Evolutionary conservation across 35 echinoderm and acorn worm genomes (phyloP).

Genomic region (Ptychodera flava): DNA sequence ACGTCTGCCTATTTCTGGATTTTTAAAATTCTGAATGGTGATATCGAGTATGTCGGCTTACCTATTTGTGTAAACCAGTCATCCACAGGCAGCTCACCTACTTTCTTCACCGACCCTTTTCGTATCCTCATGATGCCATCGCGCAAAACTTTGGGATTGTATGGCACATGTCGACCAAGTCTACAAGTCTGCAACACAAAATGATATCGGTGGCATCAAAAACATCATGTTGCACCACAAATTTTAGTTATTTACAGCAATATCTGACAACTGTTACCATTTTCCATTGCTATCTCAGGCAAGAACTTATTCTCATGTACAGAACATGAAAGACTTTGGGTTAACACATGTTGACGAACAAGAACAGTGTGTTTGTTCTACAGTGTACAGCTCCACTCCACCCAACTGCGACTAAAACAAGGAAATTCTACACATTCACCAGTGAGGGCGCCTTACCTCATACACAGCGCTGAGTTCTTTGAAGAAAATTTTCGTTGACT

Average conservation of each 20-base stretch:
- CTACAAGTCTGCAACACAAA: constrained; percentile 61
- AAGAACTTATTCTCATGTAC: too few relatives aligned
- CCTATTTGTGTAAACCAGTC: constrained; percentile 53
- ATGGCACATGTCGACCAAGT: constrained; percentile 82
- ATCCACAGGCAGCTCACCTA: constrained; percentile 62
- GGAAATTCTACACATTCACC: not conserved
- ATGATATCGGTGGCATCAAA: not conserved
- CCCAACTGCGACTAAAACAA: too few relatives aligned
- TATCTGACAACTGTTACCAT: too few relatives aligned
- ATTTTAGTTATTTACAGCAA: too few relatives aligned
- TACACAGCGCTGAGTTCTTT: constrained; percentile 94
- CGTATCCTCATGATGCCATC: constrained; percentile 89
- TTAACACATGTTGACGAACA: too few relatives aligned
- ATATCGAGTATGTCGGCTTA: not conserved
- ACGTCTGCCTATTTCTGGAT: too few relatives aligned
- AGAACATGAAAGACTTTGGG: too few relatives aligned
- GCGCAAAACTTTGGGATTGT: constrained; percentile 56
- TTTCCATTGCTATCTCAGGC: too few relatives aligned
- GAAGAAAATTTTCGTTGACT: constrained; percentile 80
- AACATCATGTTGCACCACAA: too few relatives aligned
- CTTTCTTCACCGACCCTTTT: constrained; percentile 82
- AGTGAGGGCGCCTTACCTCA: constrained; percentile 47
- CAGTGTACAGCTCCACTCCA: too few relatives aligned
- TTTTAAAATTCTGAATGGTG: too few relatives aligned
- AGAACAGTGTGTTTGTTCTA: too few relatives aligned